phyloP scores from a whole-genome alignment of 2,113 vertebrate species.

The Lonchura striata region DNA sequence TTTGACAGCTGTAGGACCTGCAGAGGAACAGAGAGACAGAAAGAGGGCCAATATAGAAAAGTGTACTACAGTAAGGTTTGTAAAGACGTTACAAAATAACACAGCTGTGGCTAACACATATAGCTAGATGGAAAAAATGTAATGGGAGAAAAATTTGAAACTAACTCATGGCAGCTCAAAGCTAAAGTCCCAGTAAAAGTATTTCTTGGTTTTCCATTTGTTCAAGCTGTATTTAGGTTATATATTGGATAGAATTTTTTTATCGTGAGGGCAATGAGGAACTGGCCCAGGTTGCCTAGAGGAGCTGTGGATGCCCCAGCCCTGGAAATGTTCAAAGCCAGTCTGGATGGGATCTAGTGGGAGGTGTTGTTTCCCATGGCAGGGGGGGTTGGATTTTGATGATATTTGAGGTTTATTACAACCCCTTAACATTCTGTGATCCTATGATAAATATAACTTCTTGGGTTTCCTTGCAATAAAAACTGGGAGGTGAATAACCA shows the following conservation, averaged over 20 bases:
- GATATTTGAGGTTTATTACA: background rate
- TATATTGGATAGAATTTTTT: background rate
- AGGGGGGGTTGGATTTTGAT: rapidly evolving
- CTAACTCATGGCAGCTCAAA: background rate
- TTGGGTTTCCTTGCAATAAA: background rate
- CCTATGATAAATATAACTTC: background rate
- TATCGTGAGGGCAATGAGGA: too few relatives aligned
- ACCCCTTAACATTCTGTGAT: background rate
- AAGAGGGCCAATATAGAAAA: background rate
- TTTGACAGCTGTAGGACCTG: background rate
- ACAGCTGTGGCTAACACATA: background rate
- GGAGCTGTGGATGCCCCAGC: background rate
- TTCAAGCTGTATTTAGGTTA: background rate
- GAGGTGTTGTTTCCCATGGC: background rate
- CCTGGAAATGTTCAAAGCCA: background rate
- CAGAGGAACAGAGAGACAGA: background rate
- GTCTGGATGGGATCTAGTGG: too few relatives aligned
- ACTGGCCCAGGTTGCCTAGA: background rate
- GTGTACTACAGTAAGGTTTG: background rate
- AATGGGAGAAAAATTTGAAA: background rate
- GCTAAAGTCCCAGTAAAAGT: background rate
- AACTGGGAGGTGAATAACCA: background rate
- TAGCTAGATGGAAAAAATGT: background rate
- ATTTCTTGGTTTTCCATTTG: background rate
- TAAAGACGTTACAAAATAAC: background rate